Evolutionary conservation across 2,797 vertebrate species (phyloP), one percentile per base, ranked within the genome.

Genomic region (Setipinna tenuifilis): DNA sequence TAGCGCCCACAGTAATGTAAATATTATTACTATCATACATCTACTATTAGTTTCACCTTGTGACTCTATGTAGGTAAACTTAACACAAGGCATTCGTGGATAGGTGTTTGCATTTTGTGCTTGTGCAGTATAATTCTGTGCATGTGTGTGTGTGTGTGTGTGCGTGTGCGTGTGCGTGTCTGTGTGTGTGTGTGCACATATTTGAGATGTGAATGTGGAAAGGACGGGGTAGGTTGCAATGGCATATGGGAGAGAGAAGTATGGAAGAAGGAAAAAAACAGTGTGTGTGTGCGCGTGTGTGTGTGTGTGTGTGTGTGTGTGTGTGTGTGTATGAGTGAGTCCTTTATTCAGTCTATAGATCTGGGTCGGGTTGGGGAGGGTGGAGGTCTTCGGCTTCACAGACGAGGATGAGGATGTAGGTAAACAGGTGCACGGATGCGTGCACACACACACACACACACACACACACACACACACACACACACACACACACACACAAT

Each of bases 381-480:
- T 44, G 96, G 95, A 92, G 95, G 94, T 94, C 96, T 96, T 94
- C 94, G 95, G 97, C 96, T 97, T 96, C 92, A 95, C 93, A 93
- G 93, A 96, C 89, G 95, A 95, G 93, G 95, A 96, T 25, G 59
- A 59, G 85, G 83, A 86, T 68, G 25, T n/a, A 31, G 62, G 25
- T 25, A 89, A 62, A 89, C 65, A 89, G 89, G 83, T 35, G 87
- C 50, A 57, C 25, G 85, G 48, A 84, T 46, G 23, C n/a, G 87
- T 48, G 85, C 61, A 85, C 85, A 68, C 28, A 82, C 62, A 84
- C 68, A 89, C 75, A 85, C 6, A 62, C 21, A 62, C 59, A 62
- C 21, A 85, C 82, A 86, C 83, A 87, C 80, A 21, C 58, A 21
- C 17, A 59, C 71, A 78, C 71, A 78, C 71, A 78, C 71, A 28